A percentile compares a stretch with the other conserved stretches of the same genome.
Evolutionary conservation across 2,113 vertebrate species (phyloP).

Genomic region (Cebidichthys violaceus): DNA sequence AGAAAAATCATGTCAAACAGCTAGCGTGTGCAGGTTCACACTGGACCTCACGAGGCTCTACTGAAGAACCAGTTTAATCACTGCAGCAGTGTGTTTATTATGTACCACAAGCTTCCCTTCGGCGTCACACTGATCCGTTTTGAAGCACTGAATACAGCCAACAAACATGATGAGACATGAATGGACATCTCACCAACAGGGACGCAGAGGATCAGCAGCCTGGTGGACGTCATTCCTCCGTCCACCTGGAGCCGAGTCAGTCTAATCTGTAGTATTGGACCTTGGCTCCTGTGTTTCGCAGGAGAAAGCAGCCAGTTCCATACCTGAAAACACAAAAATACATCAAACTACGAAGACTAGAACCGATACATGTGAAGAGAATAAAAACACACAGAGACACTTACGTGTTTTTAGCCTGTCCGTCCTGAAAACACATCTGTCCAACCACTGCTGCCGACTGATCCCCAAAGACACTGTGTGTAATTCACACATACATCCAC

Average conservation of each 20-base stretch:
- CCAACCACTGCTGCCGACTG: slow-evolving; percentile 95
- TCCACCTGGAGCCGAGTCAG: slow-evolving; percentile 92
- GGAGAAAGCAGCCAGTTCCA: slow-evolving; percentile 94
- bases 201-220: slow-evolving; percentile 93
- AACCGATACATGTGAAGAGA: not conserved
- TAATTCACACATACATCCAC: not conserved
- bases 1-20: no score
- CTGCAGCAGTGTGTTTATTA: no score
- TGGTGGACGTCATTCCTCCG: slow-evolving; percentile 95
- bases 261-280: slow-evolving; percentile 82
- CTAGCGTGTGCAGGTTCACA: no score
- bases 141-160: no score
- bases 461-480: slow-evolving; percentile 82
- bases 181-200: slow-evolving; percentile 88
- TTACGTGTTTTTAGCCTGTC: slow-evolving; percentile 96
- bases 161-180: not conserved
- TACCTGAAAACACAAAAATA: slow-evolving; percentile 83
- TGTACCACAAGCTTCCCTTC: no score
- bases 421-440: slow-evolving; percentile 95
- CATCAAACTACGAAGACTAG: not conserved
- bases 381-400: slow-evolving; percentile 32
- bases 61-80: not conserved
- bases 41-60: no score
- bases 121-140: no score
- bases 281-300: slow-evolving; percentile 93